Conservation (phyloP, 1,140 invertebrate species). For the Drosophila guanche region DNA sequence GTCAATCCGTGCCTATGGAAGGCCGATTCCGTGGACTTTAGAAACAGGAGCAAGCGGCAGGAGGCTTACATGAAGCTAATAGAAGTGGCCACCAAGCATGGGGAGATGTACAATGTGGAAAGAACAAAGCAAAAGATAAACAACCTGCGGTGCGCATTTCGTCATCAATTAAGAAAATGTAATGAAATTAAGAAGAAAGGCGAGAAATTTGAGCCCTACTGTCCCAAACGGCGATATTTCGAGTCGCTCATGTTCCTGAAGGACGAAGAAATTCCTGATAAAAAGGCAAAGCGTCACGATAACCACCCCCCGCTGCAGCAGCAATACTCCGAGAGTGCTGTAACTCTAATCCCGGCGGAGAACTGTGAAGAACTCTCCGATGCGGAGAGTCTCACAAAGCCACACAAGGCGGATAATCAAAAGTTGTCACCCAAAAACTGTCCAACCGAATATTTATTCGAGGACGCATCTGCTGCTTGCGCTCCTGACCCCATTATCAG, state of each 20-base stretch:
- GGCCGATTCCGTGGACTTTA: slow-evolving; percentile 74
- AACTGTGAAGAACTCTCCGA: slow-evolving; percentile 64
- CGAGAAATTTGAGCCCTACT: slow-evolving; percentile 80
- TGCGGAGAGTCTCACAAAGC: slow-evolving; percentile 63
- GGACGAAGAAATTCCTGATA: slow-evolving; percentile 76
- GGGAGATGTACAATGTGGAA: slow-evolving; percentile 79
- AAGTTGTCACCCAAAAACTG: slow-evolving; percentile 67
- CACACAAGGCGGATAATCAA: slow-evolving; percentile 44
- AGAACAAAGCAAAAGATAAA: slow-evolving; percentile 83
- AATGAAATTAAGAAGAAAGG: slow-evolving; percentile 79
- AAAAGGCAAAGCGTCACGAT: slow-evolving; percentile 57
- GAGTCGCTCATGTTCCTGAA: slow-evolving; percentile 81
- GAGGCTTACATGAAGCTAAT: slow-evolving; percentile 80
- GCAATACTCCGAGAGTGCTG: slow-evolving; percentile 43
- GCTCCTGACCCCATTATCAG: slow-evolving; percentile 60
- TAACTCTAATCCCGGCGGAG: slow-evolving; percentile 38
- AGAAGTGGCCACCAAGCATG: slow-evolving; percentile 78
- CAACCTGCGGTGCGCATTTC: slow-evolving; percentile 81
- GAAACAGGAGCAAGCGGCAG: slow-evolving; percentile 71
- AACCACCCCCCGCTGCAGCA: slow-evolving; percentile 37
- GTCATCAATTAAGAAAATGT: slow-evolving; percentile 80
- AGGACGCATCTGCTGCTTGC: slow-evolving; percentile 52
- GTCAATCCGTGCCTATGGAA: slow-evolving; percentile 83
- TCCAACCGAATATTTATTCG: slow-evolving; percentile 68
- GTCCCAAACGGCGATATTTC: slow-evolving; percentile 77